Percentiles rank a stretch among this genome's conserved stretches.
Evolutionary conservation across 2,888 invertebrate species (phyloP).

Genomic region (Odontocolon sp.): DNA sequence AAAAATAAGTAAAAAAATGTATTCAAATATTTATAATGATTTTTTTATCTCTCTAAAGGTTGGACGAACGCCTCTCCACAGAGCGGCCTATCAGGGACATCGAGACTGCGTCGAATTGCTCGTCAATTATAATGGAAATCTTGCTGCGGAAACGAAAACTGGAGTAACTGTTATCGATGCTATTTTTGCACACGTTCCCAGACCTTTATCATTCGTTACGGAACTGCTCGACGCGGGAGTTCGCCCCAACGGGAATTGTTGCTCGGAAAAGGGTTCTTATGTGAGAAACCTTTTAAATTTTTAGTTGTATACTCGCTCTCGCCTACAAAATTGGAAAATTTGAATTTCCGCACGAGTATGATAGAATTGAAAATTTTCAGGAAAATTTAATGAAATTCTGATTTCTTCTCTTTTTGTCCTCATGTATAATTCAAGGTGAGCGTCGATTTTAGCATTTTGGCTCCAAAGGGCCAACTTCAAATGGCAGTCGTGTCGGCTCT

Average conservation of each 20-base stretch:
- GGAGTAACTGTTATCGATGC: constrained; percentile 78
- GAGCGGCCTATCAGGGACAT: constrained; percentile 82
- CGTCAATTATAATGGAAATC: constrained; percentile 79
- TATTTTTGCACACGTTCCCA: constrained; percentile 77
- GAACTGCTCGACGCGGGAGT: constrained; percentile 77
- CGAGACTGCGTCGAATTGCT: constrained; percentile 81
- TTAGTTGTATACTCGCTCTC: too few species aligned
- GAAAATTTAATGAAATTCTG: too few species aligned
- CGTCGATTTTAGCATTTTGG: constrained; percentile 79
- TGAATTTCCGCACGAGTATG: background rate
- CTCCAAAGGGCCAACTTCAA: constrained; percentile 78
- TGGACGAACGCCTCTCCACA: constrained; percentile 82
- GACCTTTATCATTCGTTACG: constrained; percentile 76
- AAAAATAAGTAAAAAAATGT: background rate
- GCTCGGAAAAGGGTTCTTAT: constrained; percentile 68
- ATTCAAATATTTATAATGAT: background rate
- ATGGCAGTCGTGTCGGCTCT: constrained; percentile 80
- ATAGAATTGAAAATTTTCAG: background rate
- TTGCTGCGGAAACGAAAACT: constrained; percentile 74
- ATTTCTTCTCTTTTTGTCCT: too few species aligned
- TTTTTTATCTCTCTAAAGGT: constrained; percentile 62
- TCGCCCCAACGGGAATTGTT: constrained; percentile 64
- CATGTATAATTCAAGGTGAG: constrained; percentile 62
- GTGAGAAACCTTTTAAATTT: too few species aligned
- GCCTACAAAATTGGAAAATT: too few species aligned